Evolutionary conservation across 1,140 invertebrate species (phyloP).

Genomic region (Drosophila insularis): DNA sequence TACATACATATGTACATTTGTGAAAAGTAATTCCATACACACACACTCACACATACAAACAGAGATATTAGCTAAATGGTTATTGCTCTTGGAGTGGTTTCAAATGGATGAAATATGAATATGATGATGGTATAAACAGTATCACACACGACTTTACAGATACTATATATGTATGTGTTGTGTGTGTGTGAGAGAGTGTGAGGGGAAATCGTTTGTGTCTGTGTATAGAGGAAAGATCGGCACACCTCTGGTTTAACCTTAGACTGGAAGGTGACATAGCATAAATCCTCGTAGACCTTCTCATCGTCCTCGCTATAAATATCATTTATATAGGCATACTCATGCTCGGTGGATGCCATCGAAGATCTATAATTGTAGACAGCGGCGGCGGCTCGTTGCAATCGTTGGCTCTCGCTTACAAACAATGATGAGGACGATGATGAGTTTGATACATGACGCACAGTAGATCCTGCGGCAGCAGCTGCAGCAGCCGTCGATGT

Average conservation of each 20-base stretch:
- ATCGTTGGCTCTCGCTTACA: slow-evolving; percentile 63
- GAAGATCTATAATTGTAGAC: slow-evolving; percentile 74
- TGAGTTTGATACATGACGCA: slow-evolving; percentile 27
- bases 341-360: slow-evolving; percentile 63
- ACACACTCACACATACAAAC: neutral
- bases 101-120: neutral
- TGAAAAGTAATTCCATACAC: slow-evolving; percentile 4
- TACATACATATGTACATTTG: too few relatives aligned
- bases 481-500: neutral
- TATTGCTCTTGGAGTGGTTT: neutral
- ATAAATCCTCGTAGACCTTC: slow-evolving; percentile 93
- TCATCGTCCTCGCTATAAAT: slow-evolving; percentile 85
- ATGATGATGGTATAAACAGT: neutral
- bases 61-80: neutral
- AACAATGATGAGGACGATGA: slow-evolving; percentile 44
- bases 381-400: slow-evolving; percentile 71
- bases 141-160: slow-evolving; percentile 13
- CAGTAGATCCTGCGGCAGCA: neutral
- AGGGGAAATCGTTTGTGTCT: neutral
- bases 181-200: neutral
- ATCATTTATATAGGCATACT: slow-evolving; percentile 73
- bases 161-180: neutral
- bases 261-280: slow-evolving; percentile 91
- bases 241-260: slow-evolving; percentile 85
- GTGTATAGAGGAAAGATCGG: slow-evolving; percentile 32